Evolutionary conservation across 53 echinoderm and acorn worm genomes (phyloP).

Genomic region (Paracentrotus lividus): DNA sequence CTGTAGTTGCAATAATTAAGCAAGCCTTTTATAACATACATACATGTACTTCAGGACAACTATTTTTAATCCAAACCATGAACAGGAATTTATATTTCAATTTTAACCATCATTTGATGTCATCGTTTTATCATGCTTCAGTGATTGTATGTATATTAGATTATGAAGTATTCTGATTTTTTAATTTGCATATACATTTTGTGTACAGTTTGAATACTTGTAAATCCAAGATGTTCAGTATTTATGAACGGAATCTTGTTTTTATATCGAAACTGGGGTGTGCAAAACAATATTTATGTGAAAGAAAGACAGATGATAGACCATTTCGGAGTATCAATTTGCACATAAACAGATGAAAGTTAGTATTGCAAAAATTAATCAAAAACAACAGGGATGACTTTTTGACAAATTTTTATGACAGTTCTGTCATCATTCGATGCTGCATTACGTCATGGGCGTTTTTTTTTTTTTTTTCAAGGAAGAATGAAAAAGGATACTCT

Average conservation of each 20-base stretch:
- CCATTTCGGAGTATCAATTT: no score
- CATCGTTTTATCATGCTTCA: not conserved
- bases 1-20: conserved; percentile 37
- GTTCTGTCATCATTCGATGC: no score
- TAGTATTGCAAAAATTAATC: no score
- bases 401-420: no score
- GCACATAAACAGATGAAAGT: no score
- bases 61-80: not conserved
- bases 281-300: not conserved
- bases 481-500: no score
- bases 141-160: conserved; percentile 47
- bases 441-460: no score
- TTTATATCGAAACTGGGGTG: conserved; percentile 20
- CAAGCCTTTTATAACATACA: not conserved
- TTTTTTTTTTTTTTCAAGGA: no score
- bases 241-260: not conserved
- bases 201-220: conserved; percentile 35
- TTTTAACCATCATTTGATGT: not conserved
- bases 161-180: not conserved
- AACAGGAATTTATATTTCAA: conserved; percentile 8
- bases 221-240: not conserved
- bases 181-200: conserved; percentile 58
- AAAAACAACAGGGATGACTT: no score
- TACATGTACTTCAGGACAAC: not conserved
- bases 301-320: not conserved